Conservation (phyloP, 2,888 invertebrate genomes). For the Mesorhabditis sp. region DNA sequence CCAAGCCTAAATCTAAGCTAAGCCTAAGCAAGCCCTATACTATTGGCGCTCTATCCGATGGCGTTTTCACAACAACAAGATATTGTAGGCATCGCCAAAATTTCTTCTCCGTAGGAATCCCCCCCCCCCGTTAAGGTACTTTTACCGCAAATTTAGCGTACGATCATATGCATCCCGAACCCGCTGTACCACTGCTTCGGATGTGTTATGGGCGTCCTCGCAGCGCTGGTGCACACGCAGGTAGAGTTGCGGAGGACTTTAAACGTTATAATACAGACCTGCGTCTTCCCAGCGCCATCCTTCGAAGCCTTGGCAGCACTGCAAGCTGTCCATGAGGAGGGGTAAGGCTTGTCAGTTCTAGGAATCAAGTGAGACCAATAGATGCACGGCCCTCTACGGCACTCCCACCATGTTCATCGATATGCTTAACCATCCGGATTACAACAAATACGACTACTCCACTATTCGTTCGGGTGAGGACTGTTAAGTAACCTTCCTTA, state of each 20-base stretch:
- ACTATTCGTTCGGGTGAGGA: slow-evolving; percentile 46
- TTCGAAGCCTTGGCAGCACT: slow-evolving; percentile 68
- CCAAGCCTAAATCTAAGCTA: too few species aligned
- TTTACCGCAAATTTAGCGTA: slow-evolving; percentile 10
- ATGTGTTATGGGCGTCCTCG: slow-evolving; percentile 68
- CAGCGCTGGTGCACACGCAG: slow-evolving; percentile 64
- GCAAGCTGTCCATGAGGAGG: slow-evolving; percentile 69
- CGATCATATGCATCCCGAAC: slow-evolving; percentile 54
- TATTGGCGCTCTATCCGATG: neutral
- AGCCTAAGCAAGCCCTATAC: too few species aligned
- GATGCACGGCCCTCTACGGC: slow-evolving; percentile 62
- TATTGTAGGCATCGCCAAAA: neutral
- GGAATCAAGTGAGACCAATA: slow-evolving; percentile 22
- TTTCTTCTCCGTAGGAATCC: too few species aligned
- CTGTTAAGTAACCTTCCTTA: neutral
- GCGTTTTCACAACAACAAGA: slow-evolving; percentile 14
- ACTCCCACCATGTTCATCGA: slow-evolving; percentile 65
- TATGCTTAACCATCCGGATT: slow-evolving; percentile 60
- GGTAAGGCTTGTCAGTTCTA: slow-evolving; percentile 59
- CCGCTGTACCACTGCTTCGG: slow-evolving; percentile 72
- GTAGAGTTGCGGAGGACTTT: slow-evolving; percentile 9
- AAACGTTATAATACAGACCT: slow-evolving; percentile 35
- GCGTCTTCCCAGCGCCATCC: slow-evolving; percentile 61
- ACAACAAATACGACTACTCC: slow-evolving; percentile 57
- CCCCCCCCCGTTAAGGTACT: slow-evolving; percentile 6